Base-by-base conservation (phyloP, 1,140 invertebrate species). In the Babylonia areolata region DNA sequence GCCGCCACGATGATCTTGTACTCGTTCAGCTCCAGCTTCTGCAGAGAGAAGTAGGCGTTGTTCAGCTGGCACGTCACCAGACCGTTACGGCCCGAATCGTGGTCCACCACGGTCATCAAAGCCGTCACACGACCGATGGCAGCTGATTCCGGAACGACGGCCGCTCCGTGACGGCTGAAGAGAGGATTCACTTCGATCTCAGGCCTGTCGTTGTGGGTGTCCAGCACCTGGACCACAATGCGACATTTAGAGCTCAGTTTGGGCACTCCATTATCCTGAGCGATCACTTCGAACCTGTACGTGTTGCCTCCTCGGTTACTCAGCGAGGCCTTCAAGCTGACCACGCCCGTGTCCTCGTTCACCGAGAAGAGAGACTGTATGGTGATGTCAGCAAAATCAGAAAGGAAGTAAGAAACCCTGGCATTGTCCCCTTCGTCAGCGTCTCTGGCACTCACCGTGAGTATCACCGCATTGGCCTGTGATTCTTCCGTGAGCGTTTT, bases 401-500 rank as follows among this genome's bases (percentile, higher is more conserved):
- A 40, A 15, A 80, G 28, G 78, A 54, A 69, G 46, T 92, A 88
- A 35, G 95, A 91, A 9, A 99, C 95, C 39, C 96, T 96, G 0
- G 97, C 96, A 92, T 98, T 97, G 17, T 95, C 96, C 31, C 95
- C 94, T 64, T 96, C 93, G 93, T 99, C 98, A 2, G 23, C 40
- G 94, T 99, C 98, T 0, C 96, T 96, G 6, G 98, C 96, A 20
- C 95, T 95, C 23, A 98, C 96, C 81, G 97, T 95, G 23, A 98
- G 96, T 0, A 99, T 94, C 0, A 95, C 96, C 28, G 95, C 95
- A 2, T 96, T 97, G 20, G 97, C 95, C 37, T 95, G 93, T 0
- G 96, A 95, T 85, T 96, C 96, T 95, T 99, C 98, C 86, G 96
- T 97, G 0, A 99, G 90, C 23, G 89, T 93, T 0, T 97, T 95